Evolutionary conservation across 2,113 vertebrate species (phyloP).

Genomic region (Scalopus aquaticus): DNA sequence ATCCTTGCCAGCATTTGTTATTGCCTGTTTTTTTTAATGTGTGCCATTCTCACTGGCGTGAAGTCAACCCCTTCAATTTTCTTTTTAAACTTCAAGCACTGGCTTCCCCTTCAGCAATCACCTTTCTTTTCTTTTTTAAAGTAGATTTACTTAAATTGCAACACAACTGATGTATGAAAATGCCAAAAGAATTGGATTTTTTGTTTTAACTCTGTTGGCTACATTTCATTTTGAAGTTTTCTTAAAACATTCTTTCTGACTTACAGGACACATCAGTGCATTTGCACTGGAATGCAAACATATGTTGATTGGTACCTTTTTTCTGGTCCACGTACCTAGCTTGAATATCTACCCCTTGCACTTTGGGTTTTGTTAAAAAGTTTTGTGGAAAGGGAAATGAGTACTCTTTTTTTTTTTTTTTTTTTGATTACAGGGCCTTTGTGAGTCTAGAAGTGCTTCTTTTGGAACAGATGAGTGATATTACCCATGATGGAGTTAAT

Average conservation of each 20-base stretch:
- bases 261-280: neutral
- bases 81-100: neutral
- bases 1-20: too few species aligned
- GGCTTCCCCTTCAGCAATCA: neutral
- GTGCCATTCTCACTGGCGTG: too few species aligned
- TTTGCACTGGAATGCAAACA: neutral
- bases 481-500: neutral
- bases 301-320: neutral
- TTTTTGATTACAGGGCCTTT: neutral
- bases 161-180: neutral
- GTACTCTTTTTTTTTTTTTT: neutral
- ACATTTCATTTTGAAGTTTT: slow-evolving; percentile 7
- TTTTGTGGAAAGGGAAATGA: neutral
- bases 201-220: neutral
- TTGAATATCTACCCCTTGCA: neutral
- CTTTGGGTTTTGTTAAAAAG: neutral
- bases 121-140: neutral
- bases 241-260: neutral
- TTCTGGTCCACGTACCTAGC: neutral
- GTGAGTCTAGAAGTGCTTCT: neutral
- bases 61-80: neutral
- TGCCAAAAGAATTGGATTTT: neutral
- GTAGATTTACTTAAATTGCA: neutral
- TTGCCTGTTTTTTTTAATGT: too few species aligned
- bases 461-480: neutral